Conservation (phyloP, 2,113 vertebrate genomes). For the Catharus bicknelli region DNA sequence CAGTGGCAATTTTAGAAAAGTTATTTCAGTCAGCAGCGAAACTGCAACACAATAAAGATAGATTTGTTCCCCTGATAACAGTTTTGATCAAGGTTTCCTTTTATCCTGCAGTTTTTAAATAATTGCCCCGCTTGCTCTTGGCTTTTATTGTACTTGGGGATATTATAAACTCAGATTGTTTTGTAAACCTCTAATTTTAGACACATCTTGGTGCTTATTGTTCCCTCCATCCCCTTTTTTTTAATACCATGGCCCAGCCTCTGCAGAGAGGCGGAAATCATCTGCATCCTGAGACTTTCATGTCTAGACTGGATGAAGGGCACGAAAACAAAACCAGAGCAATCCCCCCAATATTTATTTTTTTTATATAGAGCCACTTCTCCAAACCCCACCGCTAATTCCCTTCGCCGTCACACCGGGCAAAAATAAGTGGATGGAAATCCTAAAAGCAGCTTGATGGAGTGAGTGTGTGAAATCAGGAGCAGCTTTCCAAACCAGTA, state of each 20-base stretch:
- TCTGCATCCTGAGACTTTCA: neutral
- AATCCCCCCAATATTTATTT: neutral
- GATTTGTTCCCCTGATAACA: neutral
- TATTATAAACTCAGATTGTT: slow-evolving; percentile 31
- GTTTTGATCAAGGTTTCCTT: slow-evolving; percentile 39
- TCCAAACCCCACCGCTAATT: neutral
- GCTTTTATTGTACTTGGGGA: slow-evolving; percentile 11
- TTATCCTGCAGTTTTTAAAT: slow-evolving; percentile 2
- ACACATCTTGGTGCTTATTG: neutral
- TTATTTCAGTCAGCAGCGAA: neutral
- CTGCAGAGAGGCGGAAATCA: neutral
- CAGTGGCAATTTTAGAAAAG: neutral
- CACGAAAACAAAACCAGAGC: neutral
- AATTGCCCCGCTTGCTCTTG: neutral
- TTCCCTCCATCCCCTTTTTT: slow-evolving; percentile 3
- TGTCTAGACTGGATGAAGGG: neutral
- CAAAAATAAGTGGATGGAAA: neutral
- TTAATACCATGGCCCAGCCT: neutral
- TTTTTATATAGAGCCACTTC: neutral
- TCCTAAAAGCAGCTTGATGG: neutral
- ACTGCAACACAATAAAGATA: neutral
- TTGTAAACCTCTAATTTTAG: slow-evolving; percentile 52
- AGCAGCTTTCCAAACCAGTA: slow-evolving; percentile 37
- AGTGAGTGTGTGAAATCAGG: neutral
- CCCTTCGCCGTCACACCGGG: accelerated